Evolutionary conservation across 2,797 vertebrate species (phyloP), one percentile per base, ranked within the genome.

Genomic region (Cuniculus paca): DNA sequence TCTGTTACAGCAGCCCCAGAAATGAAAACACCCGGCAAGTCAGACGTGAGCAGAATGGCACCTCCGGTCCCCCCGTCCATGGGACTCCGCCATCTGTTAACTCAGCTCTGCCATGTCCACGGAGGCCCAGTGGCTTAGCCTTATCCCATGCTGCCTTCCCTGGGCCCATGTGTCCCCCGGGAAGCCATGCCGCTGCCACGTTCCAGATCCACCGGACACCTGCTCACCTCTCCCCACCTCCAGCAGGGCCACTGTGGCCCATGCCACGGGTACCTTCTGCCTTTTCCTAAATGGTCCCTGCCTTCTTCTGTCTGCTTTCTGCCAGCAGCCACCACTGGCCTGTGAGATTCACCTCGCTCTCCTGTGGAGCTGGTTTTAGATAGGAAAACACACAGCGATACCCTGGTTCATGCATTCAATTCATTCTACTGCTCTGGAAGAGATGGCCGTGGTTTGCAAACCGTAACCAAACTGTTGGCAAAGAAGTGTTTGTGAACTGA

Each of bases 21-120:
- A 65, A 65, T 34, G 31, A 45, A 61, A 7, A 72, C 1, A 20
- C 7, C 2, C 2, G 11, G 60, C n/a, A 58, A 24, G 72, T 31
- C 11, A 2, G 39, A 26, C 1, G 0, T 5, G 12, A 0, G 13
- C 61, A 48, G 24, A 60, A 31, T 2, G 1, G 70, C 20, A 9
- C 39, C 17, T 52, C 13, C 19, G 4, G 1, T 7, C 54, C 19
- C 14, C 42, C 26, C 2, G 28, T 22, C 70, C 39, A 19, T 7
- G 5, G 20, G 72, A 56, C 13, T 6, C 8, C 0, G 16, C 52
- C 45, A 31, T 19, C 34, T 58, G 36, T 8, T 1, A 11, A 65
- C 3, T 2, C 5, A 74, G 42, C 54, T 24, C 78, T 1, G 1
- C n/a, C 52, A 0, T 1, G 24, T 52, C 0, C 0, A 34, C 20